A percentile compares a stretch with the other conserved stretches of the same genome.
Conservation (phyloP, 2,888 invertebrate species). For the Brachyptera putata region DNA sequence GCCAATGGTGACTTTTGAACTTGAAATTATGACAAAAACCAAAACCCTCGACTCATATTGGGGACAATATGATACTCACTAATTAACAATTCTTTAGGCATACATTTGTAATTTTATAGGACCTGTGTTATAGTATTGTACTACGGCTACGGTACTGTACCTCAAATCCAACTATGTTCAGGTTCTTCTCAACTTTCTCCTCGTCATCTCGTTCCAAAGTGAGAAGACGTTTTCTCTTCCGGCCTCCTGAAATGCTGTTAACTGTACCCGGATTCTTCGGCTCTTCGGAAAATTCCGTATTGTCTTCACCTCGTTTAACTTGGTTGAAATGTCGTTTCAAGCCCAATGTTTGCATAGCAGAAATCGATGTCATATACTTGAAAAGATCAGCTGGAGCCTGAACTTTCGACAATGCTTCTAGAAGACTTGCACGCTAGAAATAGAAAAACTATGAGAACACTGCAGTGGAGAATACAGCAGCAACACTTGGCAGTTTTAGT, state of each 20-base stretch:
- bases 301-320: slow-evolving; percentile 32
- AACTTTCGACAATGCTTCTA: slow-evolving; percentile 74
- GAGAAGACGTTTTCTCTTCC: slow-evolving; percentile 55
- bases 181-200: slow-evolving; percentile 46
- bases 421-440: slow-evolving; percentile 67
- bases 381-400: slow-evolving; percentile 75
- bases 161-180: slow-evolving; percentile 67
- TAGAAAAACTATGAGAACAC: slow-evolving; percentile 31
- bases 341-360: slow-evolving; percentile 80
- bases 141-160: too few species aligned
- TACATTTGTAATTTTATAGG: too few species aligned
- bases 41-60: too few species aligned
- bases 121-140: too few species aligned
- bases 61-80: too few species aligned
- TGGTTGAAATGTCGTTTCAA: slow-evolving; percentile 58
- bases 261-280: slow-evolving; percentile 36
- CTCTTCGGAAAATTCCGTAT: slow-evolving; percentile 38
- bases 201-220: slow-evolving; percentile 36
- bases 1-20: too few species aligned
- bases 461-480: too few species aligned
- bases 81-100: too few species aligned
- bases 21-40: too few species aligned
- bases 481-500: too few species aligned
- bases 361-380: slow-evolving; percentile 70
- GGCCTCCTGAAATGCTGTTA: slow-evolving; percentile 49